phyloP scores from a whole-genome alignment of 1,140 invertebrate species.

The Lordiphosa stackelbergi region DNA sequence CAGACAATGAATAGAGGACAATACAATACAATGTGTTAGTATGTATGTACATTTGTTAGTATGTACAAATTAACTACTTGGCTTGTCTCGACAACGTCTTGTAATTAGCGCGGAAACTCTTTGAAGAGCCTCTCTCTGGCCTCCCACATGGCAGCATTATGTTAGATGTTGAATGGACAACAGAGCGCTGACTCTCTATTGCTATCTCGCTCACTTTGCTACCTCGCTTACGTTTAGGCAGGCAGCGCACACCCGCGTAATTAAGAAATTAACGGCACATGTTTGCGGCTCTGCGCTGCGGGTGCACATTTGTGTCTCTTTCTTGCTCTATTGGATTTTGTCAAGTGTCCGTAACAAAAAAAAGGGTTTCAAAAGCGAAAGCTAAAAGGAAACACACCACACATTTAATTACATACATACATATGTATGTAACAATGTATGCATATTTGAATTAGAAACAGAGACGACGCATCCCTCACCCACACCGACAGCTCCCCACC shows the following conservation, averaged over 20 bases:
- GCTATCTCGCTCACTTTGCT: conserved; percentile 1
- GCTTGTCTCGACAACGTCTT: conserved; percentile 61
- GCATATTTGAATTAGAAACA: conserved; percentile 34
- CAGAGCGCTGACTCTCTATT: conserved; percentile 4
- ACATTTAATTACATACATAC: conserved; percentile 53
- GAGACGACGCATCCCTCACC: conserved; percentile 9
- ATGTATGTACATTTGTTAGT: conserved; percentile 15
- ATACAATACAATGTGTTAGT: background rate
- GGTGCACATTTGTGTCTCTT: conserved; percentile 21
- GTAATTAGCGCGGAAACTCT: conserved; percentile 67
- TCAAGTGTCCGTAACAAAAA: conserved; percentile 44
- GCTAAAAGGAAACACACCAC: conserved; percentile 59
- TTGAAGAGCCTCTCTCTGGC: conserved; percentile 21
- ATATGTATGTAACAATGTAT: conserved; percentile 4
- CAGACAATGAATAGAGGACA: conserved; percentile 6
- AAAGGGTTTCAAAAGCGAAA: conserved; percentile 69
- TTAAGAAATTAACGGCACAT: conserved; percentile 74
- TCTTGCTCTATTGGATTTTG: conserved; percentile 53
- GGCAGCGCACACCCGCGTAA: conserved; percentile 57
- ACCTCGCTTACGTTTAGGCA: conserved; percentile 9
- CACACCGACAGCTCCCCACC: too few relatives aligned
- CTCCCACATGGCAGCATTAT: conserved; percentile 21
- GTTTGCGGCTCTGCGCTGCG: conserved; percentile 57
- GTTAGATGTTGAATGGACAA: conserved; percentile 54
- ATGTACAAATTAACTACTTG: conserved; percentile 70